Conservation (phyloP, 1,140 invertebrate species). For the Drosophila leontia region DNA sequence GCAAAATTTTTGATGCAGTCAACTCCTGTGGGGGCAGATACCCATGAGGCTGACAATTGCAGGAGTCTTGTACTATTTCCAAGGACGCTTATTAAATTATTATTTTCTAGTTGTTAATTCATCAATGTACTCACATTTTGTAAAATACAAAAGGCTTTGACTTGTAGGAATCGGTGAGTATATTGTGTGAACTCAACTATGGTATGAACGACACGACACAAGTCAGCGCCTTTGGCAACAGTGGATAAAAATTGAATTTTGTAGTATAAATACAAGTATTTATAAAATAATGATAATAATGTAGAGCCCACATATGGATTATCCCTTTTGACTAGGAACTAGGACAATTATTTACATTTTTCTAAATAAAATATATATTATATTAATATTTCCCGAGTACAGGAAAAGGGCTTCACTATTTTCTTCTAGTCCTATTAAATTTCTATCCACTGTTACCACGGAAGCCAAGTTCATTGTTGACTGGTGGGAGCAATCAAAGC, state of each 20-base stretch:
- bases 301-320: too few relatives aligned
- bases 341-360: not conserved
- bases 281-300: too few relatives aligned
- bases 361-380: too few relatives aligned
- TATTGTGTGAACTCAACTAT: conserved; percentile 3
- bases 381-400: too few relatives aligned
- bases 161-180: not conserved
- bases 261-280: not conserved
- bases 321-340: not conserved
- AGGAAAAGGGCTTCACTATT: not conserved
- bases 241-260: not conserved
- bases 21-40: not conserved
- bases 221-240: not conserved
- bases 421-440: too few relatives aligned
- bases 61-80: not conserved
- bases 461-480: conserved; percentile 17
- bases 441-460: conserved; percentile 3
- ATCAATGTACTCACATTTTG: not conserved
- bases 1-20: conserved; percentile 9
- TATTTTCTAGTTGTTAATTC: not conserved
- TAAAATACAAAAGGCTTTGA: not conserved
- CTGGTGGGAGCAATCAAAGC: conserved; percentile 64
- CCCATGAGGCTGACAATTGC: not conserved
- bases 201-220: conserved; percentile 1
- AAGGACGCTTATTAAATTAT: not conserved